Percentiles rank a stretch among this genome's conserved stretches.
Conservation (phyloP, 2,888 invertebrate species). For the Tridacna gigas region DNA sequence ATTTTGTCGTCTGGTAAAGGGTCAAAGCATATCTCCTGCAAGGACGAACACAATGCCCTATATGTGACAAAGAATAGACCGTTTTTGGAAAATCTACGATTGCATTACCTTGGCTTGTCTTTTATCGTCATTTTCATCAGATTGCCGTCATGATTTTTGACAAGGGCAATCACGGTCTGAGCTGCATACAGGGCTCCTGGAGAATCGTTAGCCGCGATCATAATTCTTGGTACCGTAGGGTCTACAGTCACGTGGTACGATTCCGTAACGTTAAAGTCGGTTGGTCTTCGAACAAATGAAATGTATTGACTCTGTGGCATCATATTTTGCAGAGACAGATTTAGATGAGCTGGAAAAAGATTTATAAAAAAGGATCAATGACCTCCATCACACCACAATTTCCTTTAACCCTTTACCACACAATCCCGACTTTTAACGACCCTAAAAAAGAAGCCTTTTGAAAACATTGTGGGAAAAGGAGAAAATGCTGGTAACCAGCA, state of each 20-base stretch:
- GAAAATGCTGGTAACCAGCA: too few species aligned
- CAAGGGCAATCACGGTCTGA: slow-evolving; percentile 71
- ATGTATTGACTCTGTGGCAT: slow-evolving; percentile 23
- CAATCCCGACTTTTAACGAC: too few species aligned
- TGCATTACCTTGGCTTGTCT: slow-evolving; percentile 70
- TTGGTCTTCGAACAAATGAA: slow-evolving; percentile 12
- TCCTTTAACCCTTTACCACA: too few species aligned
- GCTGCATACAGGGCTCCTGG: slow-evolving; percentile 76
- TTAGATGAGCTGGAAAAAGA: slow-evolving; percentile 37
- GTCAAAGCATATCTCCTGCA: too few species aligned
- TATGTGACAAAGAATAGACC: too few species aligned
- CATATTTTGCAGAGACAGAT: background rate
- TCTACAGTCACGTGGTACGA: slow-evolving; percentile 68
- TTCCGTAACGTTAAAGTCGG: slow-evolving; percentile 41
- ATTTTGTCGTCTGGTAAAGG: too few species aligned
- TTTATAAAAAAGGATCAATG: background rate
- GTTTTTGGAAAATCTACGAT: too few species aligned
- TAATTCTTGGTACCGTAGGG: slow-evolving; percentile 49
- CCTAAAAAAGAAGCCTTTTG: too few species aligned
- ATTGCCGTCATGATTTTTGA: slow-evolving; percentile 16
- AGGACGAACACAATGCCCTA: too few species aligned
- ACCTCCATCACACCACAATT: too few species aligned
- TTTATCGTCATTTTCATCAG: slow-evolving; percentile 38
- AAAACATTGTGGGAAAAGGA: too few species aligned
- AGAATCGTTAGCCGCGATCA: slow-evolving; percentile 62